Evolutionary conservation across 2,113 vertebrate genomes (phyloP), one percentile per base, ranked within the genome.

Genomic region (Saguinus imperator): DNA sequence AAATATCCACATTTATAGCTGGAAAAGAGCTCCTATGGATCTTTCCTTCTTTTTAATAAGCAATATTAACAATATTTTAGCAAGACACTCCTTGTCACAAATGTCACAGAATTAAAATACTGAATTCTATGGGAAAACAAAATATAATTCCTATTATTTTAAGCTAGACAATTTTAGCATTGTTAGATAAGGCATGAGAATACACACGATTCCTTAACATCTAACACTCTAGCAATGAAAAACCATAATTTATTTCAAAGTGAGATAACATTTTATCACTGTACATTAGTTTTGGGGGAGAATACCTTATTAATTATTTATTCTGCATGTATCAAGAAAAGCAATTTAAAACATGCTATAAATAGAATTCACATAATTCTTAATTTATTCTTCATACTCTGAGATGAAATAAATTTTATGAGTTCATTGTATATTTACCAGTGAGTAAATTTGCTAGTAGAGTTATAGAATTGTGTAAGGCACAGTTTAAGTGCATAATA

Each of bases 241-340:
- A 58, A 66, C 5, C 61, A 55, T 17, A 92, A 96, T 95, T 97
- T 97, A 94, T 97, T 98, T 97, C 97, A 70, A 96, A 73, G n/a
- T 95, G 92, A 94, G 89, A 95, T 96, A 97, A 90, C 57, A 96
- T 96, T 98, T 97, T 95, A 96, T 96, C 97, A 96, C 86, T 95
- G 84, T 79, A 92, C 68, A 94, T 97, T 79, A 92, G 76, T 68
- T 81, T 95, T 88, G 97, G 95, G 27, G 88, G 92, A 89, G 75
- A 90, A 95, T 86, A 96, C 40, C 72, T 94, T 92, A 85, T 93
- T 91, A 85, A 77, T 97, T 95, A 81, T 80, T 97, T 97, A 91
- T 73, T 92, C 8, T 86, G n/a, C 58, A 8, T 29, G 18, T 52
- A 27, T 20, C 35, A 92, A 68, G 40, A 64, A 94, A 94, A 75